Conservation (phyloP, 2,113 vertebrate species). For the Trinectes maculatus region DNA sequence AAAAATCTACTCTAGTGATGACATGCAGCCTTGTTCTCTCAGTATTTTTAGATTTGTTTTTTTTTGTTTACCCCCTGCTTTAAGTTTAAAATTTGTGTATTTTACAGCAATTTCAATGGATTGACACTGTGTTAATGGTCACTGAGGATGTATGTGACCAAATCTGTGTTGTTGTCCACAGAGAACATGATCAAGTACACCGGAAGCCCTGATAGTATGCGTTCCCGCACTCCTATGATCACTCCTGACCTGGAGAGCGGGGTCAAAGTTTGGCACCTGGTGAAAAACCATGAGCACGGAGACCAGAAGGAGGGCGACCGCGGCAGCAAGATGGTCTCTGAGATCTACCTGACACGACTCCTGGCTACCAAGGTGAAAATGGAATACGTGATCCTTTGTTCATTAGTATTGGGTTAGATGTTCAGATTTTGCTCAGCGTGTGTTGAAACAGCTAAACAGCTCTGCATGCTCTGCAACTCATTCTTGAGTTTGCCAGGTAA, state of each 20-base stretch:
- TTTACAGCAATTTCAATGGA: not conserved
- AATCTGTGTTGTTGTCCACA: constrained; percentile 65
- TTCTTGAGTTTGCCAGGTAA: constrained; percentile 32
- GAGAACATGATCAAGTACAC: constrained; percentile 99
- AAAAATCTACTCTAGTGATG: constrained; percentile 9
- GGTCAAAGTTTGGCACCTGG: constrained; percentile 97
- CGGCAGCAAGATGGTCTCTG: constrained; percentile 99
- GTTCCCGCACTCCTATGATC: constrained; percentile 97
- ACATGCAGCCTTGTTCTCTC: constrained; percentile 15
- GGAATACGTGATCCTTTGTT: no score
- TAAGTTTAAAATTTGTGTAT: not conserved
- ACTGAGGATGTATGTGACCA: not conserved
- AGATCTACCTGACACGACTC: constrained; percentile 97
- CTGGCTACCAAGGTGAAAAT: constrained; percentile 97
- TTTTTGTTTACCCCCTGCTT: constrained; percentile 1
- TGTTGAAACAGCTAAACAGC: no score
- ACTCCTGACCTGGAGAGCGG: constrained; percentile 97
- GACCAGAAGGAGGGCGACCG: constrained; percentile 98
- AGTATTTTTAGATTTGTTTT: not conserved
- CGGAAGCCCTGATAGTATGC: constrained; percentile 96
- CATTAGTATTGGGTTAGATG: no score
- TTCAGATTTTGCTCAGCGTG: not conserved
- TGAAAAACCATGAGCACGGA: constrained; percentile 98
- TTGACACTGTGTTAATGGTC: not conserved
- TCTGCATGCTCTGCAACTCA: no score